Percentiles rank a stretch among this genome's conserved stretches.
phyloP scores from a whole-genome alignment of 2,888 invertebrate species.

The Trichogramma evanescens region DNA sequence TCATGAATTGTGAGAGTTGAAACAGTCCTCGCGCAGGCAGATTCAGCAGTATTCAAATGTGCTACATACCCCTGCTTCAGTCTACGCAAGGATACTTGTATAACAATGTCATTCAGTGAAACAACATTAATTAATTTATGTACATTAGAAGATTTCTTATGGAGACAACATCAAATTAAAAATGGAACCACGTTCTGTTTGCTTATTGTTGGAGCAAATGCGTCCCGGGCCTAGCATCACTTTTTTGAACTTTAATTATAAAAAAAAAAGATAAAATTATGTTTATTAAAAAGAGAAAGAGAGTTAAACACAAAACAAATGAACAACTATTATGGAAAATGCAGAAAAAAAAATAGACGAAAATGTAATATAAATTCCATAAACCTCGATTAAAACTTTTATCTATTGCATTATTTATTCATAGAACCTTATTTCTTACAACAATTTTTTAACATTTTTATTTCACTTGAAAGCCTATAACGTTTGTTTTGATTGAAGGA shows the following conservation, averaged over 20 bases:
- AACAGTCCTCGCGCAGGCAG: slow-evolving; percentile 19
- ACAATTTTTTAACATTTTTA: not conserved
- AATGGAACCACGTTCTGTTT: slow-evolving; percentile 9
- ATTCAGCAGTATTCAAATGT: slow-evolving; percentile 9
- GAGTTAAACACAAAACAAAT: slow-evolving; percentile 23
- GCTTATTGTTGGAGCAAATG: slow-evolving; percentile 19
- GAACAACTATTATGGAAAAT: slow-evolving; percentile 34
- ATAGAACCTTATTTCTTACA: slow-evolving; percentile 11
- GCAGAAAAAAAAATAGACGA: slow-evolving; percentile 39
- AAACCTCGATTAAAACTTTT: slow-evolving; percentile 27
- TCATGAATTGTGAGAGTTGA: slow-evolving; percentile 3
- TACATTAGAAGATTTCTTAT: not conserved
- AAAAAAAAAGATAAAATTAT: slow-evolving; percentile 18
- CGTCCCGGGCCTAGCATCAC: slow-evolving; percentile 24
- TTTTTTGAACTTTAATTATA: slow-evolving; percentile 25
- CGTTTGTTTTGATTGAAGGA: not conserved
- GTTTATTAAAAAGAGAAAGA: slow-evolving; percentile 14
- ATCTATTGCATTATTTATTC: slow-evolving; percentile 22
- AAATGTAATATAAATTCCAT: slow-evolving; percentile 48
- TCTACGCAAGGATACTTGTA: slow-evolving; percentile 21
- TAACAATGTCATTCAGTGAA: slow-evolving; percentile 2
- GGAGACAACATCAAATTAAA: not conserved
- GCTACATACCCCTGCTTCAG: slow-evolving; percentile 14
- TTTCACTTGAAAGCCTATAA: not conserved
- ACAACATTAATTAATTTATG: slow-evolving; percentile 12